Percentiles rank a stretch among this genome's conserved stretches.
Conservation (phyloP, 1,140 invertebrate species). For the Drosophila ercepeae region DNA sequence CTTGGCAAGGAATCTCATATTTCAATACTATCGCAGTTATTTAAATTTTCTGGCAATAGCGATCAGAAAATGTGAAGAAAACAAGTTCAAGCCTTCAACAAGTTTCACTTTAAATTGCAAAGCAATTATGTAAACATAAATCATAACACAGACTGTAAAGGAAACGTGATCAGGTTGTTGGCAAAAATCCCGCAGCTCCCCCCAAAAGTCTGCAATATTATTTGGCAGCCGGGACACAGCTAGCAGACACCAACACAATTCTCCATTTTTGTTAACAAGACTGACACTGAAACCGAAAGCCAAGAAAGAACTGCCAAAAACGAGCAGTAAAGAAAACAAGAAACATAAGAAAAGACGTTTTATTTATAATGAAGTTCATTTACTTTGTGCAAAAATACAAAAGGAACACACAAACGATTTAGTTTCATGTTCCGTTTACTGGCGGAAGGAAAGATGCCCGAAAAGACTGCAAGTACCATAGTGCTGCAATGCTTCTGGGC, state of each 20-base stretch:
- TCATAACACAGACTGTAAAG: not conserved
- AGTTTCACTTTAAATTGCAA: not conserved
- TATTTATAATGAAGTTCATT: conserved; percentile 78
- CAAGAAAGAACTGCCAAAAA: conserved; percentile 32
- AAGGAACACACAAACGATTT: conserved; percentile 54
- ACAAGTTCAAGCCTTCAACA: not conserved
- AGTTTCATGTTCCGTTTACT: conserved; percentile 59
- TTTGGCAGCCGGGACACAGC: conserved; percentile 5
- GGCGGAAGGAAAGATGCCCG: conserved; percentile 9
- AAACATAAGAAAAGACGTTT: conserved; percentile 32
- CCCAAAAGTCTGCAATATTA: conserved; percentile 1
- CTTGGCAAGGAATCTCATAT: not conserved
- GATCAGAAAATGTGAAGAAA: not conserved
- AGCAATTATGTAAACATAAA: not conserved
- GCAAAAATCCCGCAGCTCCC: not conserved
- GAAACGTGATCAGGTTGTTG: conserved; percentile 9
- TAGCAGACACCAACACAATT: conserved; percentile 21
- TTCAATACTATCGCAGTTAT: not conserved
- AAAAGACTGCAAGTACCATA: conserved; percentile 41
- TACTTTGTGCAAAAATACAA: conserved; percentile 56
- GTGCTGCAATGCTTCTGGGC: conserved; percentile 35
- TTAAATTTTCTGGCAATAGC: not conserved
- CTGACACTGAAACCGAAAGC: conserved; percentile 51
- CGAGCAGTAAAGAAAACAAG: not conserved
- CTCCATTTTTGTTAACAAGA: conserved; percentile 26